phyloP scores from a whole-genome alignment of 2,113 vertebrate genomes.

The Hippocampus guttulatus region DNA sequence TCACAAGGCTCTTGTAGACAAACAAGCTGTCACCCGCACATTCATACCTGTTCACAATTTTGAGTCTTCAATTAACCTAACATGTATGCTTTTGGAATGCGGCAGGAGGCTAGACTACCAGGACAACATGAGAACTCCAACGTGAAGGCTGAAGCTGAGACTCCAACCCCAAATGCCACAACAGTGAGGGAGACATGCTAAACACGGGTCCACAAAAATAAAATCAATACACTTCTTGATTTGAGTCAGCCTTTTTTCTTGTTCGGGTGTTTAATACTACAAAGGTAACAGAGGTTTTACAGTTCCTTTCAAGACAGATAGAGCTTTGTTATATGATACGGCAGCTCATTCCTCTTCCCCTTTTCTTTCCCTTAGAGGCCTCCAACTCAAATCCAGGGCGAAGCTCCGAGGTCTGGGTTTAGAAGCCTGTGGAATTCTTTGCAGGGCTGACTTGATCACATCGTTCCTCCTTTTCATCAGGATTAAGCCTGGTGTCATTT shows the following conservation, averaged over 20 bases:
- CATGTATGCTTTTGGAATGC: neutral
- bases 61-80: neutral
- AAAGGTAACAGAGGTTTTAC: slow-evolving; percentile 12
- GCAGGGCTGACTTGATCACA: slow-evolving; percentile 36
- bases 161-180: neutral
- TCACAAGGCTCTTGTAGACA: too few relatives aligned
- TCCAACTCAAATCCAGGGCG: slow-evolving; percentile 39
- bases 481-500: slow-evolving; percentile 70
- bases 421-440: slow-evolving; percentile 32
- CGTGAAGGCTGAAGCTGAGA: neutral
- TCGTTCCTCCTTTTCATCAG: slow-evolving; percentile 77
- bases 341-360: slow-evolving; percentile 22
- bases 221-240: neutral
- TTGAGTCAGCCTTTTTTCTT: slow-evolving; percentile 3
- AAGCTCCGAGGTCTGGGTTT: slow-evolving; percentile 42
- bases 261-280: slow-evolving; percentile 30
- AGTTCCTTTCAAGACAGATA: neutral
- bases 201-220: neutral
- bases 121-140: neutral
- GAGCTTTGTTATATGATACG: neutral
- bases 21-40: neutral
- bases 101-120: neutral
- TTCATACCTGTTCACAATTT: neutral
- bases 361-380: slow-evolving; percentile 10
- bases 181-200: neutral